Conservation (phyloP, 1,140 invertebrate genomes). For the Venustaconcha ellipsiformis region DNA sequence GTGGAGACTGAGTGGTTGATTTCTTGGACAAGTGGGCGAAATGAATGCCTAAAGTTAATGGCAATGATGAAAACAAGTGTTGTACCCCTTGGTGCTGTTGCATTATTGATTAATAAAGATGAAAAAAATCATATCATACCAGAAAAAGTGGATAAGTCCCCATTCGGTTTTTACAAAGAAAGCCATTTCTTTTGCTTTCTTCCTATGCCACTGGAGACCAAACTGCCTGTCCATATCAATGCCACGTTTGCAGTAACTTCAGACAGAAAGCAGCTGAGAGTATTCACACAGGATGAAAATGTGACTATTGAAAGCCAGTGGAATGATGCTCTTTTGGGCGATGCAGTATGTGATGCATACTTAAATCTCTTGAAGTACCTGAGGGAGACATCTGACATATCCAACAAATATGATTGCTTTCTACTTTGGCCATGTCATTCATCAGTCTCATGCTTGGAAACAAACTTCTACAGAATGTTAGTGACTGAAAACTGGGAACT, state of each 20-base stretch:
- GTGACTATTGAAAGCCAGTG: constrained; percentile 30
- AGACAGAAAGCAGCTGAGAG: constrained; percentile 29
- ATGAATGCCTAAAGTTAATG: constrained; percentile 5
- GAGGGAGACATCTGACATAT: not conserved
- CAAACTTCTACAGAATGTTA: constrained; percentile 1
- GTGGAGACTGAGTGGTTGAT: constrained; percentile 1
- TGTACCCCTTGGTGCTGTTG: constrained; percentile 26
- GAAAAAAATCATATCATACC: constrained; percentile 5
- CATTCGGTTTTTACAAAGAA: not conserved
- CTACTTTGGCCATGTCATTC: constrained; percentile 18
- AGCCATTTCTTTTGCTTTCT: constrained; percentile 39
- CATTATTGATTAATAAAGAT: not conserved
- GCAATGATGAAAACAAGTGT: not conserved
- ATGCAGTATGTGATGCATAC: constrained; percentile 23
- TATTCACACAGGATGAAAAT: constrained; percentile 33
- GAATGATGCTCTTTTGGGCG: constrained; percentile 44
- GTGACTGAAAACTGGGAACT: not conserved
- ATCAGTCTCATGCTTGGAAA: not conserved
- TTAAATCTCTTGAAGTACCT: constrained; percentile 8
- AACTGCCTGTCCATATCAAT: constrained; percentile 47
- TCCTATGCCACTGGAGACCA: constrained; percentile 36
- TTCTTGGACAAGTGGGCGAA: constrained; percentile 7
- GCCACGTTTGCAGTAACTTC: constrained; percentile 40
- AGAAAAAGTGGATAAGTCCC: not conserved
- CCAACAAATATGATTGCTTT: constrained; percentile 5